A percentile compares a stretch with the other conserved stretches of the same genome.
phyloP scores from a whole-genome alignment of 2,888 invertebrate species.

The Piscicola geometra region DNA sequence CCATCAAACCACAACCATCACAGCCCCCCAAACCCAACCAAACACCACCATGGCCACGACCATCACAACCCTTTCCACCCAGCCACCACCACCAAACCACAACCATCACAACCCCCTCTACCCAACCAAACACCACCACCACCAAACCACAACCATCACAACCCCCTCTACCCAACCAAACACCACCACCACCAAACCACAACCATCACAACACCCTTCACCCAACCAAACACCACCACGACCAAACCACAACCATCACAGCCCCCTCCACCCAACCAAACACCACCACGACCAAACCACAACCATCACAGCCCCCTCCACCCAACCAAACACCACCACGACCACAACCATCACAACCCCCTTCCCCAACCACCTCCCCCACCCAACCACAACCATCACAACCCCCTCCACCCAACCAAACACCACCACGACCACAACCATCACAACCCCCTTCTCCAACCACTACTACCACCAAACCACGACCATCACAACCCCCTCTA shows the following conservation, averaged over 20 bases:
- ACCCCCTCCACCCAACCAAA: too few species aligned
- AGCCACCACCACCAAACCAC: too few species aligned
- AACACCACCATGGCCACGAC: neutral
- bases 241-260: neutral
- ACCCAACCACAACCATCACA: too few species aligned
- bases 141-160: neutral
- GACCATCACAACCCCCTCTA: neutral
- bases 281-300: too few species aligned
- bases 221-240: too few species aligned
- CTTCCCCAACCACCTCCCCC: too few species aligned
- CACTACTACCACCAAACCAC: too few species aligned
- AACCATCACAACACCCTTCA: neutral
- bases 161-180: neutral
- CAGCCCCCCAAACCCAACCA: too few species aligned
- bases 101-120: neutral
- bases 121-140: neutral
- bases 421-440: too few species aligned
- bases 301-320: too few species aligned
- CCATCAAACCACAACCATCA: too few species aligned
- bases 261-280: neutral
- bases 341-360: conserved; percentile 64
- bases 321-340: too few species aligned
- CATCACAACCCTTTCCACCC: conserved; percentile 75
- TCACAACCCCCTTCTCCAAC: conserved; percentile 64
- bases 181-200: neutral